Conservation (phyloP, 2,797 vertebrate genomes). For the Malurus leucopterus region DNA sequence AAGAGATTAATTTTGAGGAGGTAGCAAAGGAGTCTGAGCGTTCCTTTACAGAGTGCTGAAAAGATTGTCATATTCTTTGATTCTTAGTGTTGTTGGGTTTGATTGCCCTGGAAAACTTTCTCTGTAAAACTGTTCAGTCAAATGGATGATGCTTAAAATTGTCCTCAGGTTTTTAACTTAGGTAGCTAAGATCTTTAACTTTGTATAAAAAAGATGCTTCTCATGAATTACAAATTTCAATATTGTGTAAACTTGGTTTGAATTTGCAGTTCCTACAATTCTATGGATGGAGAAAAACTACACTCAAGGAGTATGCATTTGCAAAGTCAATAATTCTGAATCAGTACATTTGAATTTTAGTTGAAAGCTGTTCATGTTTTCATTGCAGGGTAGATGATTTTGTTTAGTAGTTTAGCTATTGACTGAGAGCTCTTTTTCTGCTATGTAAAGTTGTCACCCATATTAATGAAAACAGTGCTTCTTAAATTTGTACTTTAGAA, state of each 20-base stretch:
- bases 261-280: background rate
- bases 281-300: fast-evolving
- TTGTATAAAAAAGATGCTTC: background rate
- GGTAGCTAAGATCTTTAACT: background rate
- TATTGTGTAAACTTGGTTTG: background rate
- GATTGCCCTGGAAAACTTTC: background rate
- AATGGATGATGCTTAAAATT: background rate
- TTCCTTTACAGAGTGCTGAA: background rate
- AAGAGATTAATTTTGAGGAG: background rate
- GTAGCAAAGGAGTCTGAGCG: background rate
- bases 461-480: background rate
- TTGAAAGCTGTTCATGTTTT: background rate
- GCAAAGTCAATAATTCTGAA: background rate
- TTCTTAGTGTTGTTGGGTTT: background rate
- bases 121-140: background rate
- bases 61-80: background rate
- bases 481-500: background rate
- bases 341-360: background rate
- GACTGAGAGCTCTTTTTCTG: background rate
- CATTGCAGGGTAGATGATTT: background rate
- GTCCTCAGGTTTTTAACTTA: background rate
- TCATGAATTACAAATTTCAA: background rate
- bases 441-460: background rate
- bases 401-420: background rate
- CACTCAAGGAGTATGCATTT: background rate